Percentiles rank a stretch among this genome's conserved stretches.
Conservation (phyloP, 2,797 vertebrate genomes). For the Cyclopterus lumpus region DNA sequence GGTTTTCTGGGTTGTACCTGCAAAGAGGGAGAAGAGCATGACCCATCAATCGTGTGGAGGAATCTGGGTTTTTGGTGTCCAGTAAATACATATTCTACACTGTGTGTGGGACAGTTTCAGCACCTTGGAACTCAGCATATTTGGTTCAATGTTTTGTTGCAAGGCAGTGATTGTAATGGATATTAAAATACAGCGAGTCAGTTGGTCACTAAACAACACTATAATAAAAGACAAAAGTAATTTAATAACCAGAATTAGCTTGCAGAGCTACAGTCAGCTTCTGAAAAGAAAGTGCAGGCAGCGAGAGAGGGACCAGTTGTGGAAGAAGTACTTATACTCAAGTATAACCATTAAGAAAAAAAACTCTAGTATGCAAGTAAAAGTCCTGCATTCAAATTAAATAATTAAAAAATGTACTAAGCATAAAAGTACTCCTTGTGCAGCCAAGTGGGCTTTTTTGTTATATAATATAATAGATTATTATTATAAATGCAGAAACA, state of each 20-base stretch:
- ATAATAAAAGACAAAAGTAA: background rate
- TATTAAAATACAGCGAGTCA: background rate
- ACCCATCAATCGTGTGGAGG: background rate
- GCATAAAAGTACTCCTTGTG: no score
- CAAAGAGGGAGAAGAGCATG: background rate
- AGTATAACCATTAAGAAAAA: no score
- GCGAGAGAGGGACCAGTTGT: no score
- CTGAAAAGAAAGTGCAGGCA: no score
- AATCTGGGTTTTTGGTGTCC: background rate
- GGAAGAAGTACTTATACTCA: no score
- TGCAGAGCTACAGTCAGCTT: background rate
- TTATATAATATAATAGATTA: no score
- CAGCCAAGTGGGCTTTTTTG: no score
- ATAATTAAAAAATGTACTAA: no score
- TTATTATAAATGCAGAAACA: background rate
- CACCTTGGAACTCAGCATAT: no score
- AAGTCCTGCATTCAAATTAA: no score
- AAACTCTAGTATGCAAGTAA: no score
- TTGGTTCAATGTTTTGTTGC: background rate
- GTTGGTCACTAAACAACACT: background rate
- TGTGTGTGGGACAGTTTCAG: background rate
- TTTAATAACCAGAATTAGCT: background rate
- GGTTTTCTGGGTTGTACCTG: slow-evolving; percentile 95
- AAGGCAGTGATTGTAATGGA: background rate
- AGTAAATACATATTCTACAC: background rate